Conservation (phyloP, 1,140 invertebrate genomes). For the Diachasmimorpha longicaudata region DNA sequence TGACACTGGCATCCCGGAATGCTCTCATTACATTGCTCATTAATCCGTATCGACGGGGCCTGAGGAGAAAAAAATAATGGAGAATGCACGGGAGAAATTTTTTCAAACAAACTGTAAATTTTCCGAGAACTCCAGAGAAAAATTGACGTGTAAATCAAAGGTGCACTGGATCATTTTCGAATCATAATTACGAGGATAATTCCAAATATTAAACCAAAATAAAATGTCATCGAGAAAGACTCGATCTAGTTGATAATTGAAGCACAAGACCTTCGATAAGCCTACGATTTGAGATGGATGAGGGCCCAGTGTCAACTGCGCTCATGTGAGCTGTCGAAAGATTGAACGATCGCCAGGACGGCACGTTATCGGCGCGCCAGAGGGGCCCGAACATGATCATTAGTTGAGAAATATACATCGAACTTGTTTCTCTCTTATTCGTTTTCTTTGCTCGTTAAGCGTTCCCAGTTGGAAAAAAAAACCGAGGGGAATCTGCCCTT, state of each 20-base stretch:
- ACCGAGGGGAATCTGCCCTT: background rate
- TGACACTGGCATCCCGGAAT: background rate
- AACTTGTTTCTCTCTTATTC: background rate
- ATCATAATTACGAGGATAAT: no score
- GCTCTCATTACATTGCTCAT: background rate
- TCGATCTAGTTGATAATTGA: background rate
- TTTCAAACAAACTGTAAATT: no score
- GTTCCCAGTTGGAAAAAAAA: background rate
- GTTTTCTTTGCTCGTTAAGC: slow-evolving; percentile 4
- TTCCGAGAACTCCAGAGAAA: no score
- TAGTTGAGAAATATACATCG: slow-evolving; percentile 3
- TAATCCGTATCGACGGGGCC: no score
- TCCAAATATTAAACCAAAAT: no score
- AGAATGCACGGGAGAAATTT: no score
- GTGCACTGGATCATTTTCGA: background rate
- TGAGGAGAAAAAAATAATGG: no score
- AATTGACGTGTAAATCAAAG: no score
- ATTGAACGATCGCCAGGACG: background rate
- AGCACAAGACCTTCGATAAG: background rate
- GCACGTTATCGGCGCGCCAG: background rate
- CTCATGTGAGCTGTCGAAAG: background rate
- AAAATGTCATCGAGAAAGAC: no score
- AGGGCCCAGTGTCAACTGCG: background rate
- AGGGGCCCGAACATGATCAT: slow-evolving; percentile 3
- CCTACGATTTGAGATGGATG: background rate